Base-by-base conservation (phyloP, 2,888 invertebrate species). In the Drosophila monieri region DNA sequence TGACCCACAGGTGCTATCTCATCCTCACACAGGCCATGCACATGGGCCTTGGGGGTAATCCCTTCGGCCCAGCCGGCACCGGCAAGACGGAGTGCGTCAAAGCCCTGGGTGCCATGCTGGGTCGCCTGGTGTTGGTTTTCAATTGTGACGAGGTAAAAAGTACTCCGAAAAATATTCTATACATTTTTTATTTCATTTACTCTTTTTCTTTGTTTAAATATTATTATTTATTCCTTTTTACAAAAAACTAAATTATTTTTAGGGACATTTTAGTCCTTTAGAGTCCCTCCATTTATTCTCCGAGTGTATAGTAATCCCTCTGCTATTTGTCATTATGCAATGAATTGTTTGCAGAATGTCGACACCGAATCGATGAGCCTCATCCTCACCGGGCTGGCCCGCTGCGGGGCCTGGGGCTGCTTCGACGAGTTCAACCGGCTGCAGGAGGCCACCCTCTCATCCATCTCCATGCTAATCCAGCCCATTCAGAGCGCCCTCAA, bases 51-150 rank as follows among this genome's bases (percentile, higher is more conserved):
- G 99, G 99, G 61, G 99, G 99, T 8, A 99, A 99, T 92, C 99
- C 99, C 0, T 99, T 99, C 87, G 99, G 99, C 0, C 99, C 99
- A 1, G 99, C 99, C 18, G 99, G 99, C 58, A 99, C 99, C 0
- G 99, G 99, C 0, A 99, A 99, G 93, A 99, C 99, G 0, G 99
- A 99, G 92, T 98, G 98, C 21, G 98, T 99, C 0, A 99, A 99
- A 93, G 98, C 98, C 1, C 92, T 99, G 6, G 98, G 97, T 0
- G 94, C 95, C 4, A 93, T 98, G 77, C 93, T 99, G 77, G 99
- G 99, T 0, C 93, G 99, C 56, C 95, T 98, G 85, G 97, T 98
- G n/a, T 92, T 98, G 49, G 97, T 98, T 6, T 98, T 98, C 91
- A 98, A 98, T 92, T 99, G 99, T 91, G 99, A 99, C 92, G 99